Percentiles rank a stretch among this genome's conserved stretches.
These are phyloP conservation scores for Salticus scenicus DNA, from an alignment of 2,888 invertebrate species.

Conservation along the genomic window DNA sequence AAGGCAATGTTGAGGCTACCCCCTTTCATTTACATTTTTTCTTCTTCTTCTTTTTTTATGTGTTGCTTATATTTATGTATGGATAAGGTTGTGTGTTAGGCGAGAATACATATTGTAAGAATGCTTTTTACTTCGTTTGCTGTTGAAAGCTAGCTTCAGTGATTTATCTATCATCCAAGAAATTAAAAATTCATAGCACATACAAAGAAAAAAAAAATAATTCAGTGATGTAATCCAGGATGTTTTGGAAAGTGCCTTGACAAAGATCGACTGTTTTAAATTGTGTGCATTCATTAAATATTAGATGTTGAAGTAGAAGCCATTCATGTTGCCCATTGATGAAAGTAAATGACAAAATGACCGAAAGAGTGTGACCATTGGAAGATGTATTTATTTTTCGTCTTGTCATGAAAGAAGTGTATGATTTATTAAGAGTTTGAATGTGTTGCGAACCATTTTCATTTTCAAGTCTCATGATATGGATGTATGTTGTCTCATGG, in stretches of 20 bases:
- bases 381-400: background rate
- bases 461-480: background rate
- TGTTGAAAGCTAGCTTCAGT: too few relatives aligned
- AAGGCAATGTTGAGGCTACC: background rate
- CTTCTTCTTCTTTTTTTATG: too few relatives aligned
- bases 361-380: background rate
- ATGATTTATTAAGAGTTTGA: conserved; percentile 5
- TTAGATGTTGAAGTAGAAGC: background rate
- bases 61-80: too few relatives aligned
- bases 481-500: conserved; percentile 12
- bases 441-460: background rate
- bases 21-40: too few relatives aligned
- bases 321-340: background rate
- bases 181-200: too few relatives aligned
- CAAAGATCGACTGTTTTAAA: background rate
- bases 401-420: background rate
- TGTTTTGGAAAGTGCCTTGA: conserved; percentile 8
- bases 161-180: too few relatives aligned
- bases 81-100: too few relatives aligned
- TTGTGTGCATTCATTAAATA: background rate
- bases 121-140: too few relatives aligned
- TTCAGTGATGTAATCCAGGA: background rate
- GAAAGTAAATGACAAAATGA: background rate
- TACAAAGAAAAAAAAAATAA: too few relatives aligned
- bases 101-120: too few relatives aligned